These are phyloP conservation scores for Pipa parva DNA, from an alignment of 2,113 vertebrate genomes.

Conservation along the genomic window DNA sequence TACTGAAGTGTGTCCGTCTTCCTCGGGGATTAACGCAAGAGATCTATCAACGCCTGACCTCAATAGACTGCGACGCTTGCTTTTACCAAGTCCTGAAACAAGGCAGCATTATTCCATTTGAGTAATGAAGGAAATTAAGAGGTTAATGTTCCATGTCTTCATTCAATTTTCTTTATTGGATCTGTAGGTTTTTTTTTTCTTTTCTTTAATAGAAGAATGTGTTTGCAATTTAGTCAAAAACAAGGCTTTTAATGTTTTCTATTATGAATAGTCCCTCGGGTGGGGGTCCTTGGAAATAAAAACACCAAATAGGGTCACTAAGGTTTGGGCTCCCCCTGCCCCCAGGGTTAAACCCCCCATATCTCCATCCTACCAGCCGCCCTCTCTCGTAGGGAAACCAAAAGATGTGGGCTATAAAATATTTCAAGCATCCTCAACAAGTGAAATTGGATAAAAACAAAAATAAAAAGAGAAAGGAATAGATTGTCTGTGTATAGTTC, in stretches of 20 bases:
- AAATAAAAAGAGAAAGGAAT: constrained; percentile 44
- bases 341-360: constrained; percentile 42
- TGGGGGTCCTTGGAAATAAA: constrained; percentile 47
- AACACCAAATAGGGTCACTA: constrained; percentile 45
- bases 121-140: neutral
- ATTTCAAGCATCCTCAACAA: constrained; percentile 64
- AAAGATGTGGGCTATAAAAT: constrained; percentile 64
- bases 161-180: constrained; percentile 56
- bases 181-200: constrained; percentile 59
- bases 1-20: too few relatives aligned
- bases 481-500: constrained; percentile 59
- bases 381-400: constrained; percentile 41
- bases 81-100: too few relatives aligned
- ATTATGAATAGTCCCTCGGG: constrained; percentile 56
- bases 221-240: constrained; percentile 60
- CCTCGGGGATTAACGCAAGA: too few relatives aligned
- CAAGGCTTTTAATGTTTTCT: constrained; percentile 61
- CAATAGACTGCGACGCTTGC: too few relatives aligned
- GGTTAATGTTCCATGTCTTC: constrained; percentile 16
- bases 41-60: too few relatives aligned
- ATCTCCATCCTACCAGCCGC: neutral
- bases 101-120: too few relatives aligned
- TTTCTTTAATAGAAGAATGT: constrained; percentile 66
- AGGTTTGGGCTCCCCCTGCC: constrained; percentile 33
- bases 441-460: constrained; percentile 57